phyloP scores from a whole-genome alignment of 1,140 invertebrate species.

The Hyposmocoma kahamanoa region DNA sequence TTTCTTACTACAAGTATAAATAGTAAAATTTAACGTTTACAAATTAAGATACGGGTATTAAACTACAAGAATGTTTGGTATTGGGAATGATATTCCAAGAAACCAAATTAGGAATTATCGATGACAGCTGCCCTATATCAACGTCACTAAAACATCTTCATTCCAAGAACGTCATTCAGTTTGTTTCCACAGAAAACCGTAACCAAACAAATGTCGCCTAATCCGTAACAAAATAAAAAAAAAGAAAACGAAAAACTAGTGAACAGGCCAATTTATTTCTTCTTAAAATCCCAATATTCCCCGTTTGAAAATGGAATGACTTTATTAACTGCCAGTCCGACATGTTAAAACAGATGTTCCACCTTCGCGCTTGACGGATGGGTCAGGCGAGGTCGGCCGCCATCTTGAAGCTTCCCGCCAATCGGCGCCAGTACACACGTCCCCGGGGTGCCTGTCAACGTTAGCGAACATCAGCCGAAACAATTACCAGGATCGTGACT shows the following conservation, averaged over 20 bases:
- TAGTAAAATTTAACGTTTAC: no score
- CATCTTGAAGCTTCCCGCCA: conserved; percentile 62
- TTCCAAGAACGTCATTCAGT: neutral
- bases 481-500: conserved; percentile 59
- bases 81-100: no score
- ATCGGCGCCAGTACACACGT: conserved; percentile 26
- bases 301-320: conserved; percentile 42
- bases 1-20: no score
- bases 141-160: conserved; percentile 10
- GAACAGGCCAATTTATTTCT: neutral
- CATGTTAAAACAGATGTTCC: conserved; percentile 70
- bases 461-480: conserved; percentile 46
- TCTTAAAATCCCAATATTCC: conserved; percentile 16
- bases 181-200: conserved; percentile 2
- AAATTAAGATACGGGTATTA: no score
- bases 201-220: neutral
- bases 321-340: conserved; percentile 61
- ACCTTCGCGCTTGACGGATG: conserved; percentile 58
- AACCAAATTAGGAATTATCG: no score
- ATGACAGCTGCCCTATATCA: conserved; percentile 15
- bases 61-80: no score
- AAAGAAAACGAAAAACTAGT: neutral
- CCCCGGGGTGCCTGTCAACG: conserved; percentile 55
- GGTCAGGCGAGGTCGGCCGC: conserved; percentile 62
- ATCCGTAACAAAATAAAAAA: neutral